Evolutionary conservation across 1,140 invertebrate genomes (phyloP), one percentile per base, ranked within the genome.

Genomic region (Matsumurasca onukii): DNA sequence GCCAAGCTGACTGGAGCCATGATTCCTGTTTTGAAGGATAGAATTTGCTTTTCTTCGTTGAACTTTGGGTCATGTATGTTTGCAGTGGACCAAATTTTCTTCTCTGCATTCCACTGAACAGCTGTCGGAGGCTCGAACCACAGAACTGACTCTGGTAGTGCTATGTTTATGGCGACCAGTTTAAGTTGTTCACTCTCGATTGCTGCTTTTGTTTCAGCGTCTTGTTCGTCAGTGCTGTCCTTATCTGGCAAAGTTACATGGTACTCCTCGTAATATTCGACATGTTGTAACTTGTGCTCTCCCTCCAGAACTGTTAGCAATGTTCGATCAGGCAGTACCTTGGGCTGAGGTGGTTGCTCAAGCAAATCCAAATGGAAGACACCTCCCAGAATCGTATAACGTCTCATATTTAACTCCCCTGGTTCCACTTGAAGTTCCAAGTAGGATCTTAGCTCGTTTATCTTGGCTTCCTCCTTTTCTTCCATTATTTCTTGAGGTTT

Each of bases 121-220:
- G 92, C 86, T 13, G 89, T 82, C 0, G 92, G 92, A 1, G 91
- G 88, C 74, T 95, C 92, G 34, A 92, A 88, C 90, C 91, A 94
- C 66, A 93, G 84, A 5, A 93, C 86, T 3, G 86, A 86, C 17
- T 88, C 85, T 0, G 91, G 89, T 22, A 93, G 79, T 27, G 89
- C 91, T 71, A 3, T 72, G 71, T 63, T 69, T 12, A 73, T 55
- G 2, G 69, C 31, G 39, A 70, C 68, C 12, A 73, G 49, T 48
- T 64, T 70, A 17, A 69, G 31, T 30, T 64, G 49, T 22, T 20
- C 61, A n/a, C 24, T 31, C 31, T 51, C 45, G 24, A 31, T 24
- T 27, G 31, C 25, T 1, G 45, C 45, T 27, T 39, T 48, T 3
- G 30, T 51, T 15, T 48, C 31, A 24, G 55, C 45, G 59, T 69